Percentiles rank a stretch among this genome's conserved stretches.
Evolutionary conservation across 2,113 vertebrate genomes (phyloP).

Genomic region (Nettapus auritus): DNA sequence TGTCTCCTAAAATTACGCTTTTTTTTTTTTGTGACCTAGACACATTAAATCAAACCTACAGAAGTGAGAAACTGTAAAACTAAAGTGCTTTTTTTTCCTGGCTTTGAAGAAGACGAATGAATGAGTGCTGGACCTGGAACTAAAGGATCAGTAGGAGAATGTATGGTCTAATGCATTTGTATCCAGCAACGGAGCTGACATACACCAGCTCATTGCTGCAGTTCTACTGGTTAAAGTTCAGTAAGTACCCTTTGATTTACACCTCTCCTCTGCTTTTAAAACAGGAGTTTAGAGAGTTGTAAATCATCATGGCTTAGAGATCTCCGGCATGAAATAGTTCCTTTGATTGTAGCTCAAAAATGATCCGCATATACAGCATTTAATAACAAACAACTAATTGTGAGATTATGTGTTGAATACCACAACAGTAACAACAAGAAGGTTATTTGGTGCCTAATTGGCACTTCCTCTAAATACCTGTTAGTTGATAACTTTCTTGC

Average conservation of each 20-base stretch:
- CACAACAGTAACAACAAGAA: neutral
- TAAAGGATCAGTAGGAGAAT: neutral
- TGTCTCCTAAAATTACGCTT: neutral
- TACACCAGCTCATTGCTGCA: rapidly evolving
- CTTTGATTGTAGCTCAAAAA: neutral
- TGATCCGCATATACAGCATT: neutral
- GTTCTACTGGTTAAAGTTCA: neutral
- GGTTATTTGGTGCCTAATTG: neutral
- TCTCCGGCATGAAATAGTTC: neutral
- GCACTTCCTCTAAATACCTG: neutral
- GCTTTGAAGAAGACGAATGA: neutral
- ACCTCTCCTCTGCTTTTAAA: neutral
- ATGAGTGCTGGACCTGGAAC: neutral
- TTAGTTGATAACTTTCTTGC: neutral
- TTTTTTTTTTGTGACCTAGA: neutral
- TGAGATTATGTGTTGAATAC: neutral
- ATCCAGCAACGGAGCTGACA: neutral
- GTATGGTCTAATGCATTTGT: too few relatives aligned
- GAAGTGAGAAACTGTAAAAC: neutral
- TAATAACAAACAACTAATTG: constrained; percentile 21
- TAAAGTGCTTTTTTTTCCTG: neutral
- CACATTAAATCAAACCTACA: neutral
- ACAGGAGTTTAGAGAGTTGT: neutral
- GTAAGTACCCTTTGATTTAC: neutral
- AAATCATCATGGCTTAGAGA: neutral